phyloP scores from a whole-genome alignment of 2,797 vertebrate species.

The Melanotaenia pygmaea region DNA sequence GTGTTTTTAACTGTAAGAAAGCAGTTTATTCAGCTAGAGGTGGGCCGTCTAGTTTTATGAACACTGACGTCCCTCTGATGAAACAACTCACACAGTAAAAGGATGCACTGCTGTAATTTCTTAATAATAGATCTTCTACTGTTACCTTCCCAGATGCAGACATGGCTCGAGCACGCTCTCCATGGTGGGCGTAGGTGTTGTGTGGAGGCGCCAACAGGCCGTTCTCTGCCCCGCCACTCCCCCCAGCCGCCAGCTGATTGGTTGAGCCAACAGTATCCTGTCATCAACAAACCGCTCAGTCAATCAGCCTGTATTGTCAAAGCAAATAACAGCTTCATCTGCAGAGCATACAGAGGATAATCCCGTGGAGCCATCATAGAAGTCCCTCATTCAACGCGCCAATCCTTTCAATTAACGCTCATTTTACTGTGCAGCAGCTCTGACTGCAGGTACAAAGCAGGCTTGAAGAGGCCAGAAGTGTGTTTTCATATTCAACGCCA shows the following conservation, averaged over 20 bases:
- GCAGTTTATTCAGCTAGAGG: no score
- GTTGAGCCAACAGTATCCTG: slow-evolving; percentile 65
- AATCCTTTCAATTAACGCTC: not conserved
- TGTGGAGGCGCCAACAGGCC: slow-evolving; percentile 74
- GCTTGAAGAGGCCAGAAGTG: not conserved
- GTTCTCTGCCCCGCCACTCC: slow-evolving; percentile 72
- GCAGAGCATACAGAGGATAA: not conserved
- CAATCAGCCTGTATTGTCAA: not conserved
- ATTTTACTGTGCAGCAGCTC: not conserved
- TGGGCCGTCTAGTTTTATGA: no score
- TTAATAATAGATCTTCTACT: not conserved
- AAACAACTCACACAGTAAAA: not conserved
- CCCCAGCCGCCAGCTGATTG: slow-evolving; percentile 58
- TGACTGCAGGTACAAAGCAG: not conserved
- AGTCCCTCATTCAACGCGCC: slow-evolving; percentile 2
- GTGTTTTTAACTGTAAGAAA: no score
- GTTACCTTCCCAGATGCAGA: slow-evolving; percentile 84
- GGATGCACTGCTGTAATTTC: not conserved
- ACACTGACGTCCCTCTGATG: no score
- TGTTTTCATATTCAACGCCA: not conserved
- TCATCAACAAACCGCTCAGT: not conserved
- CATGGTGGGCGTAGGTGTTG: slow-evolving; percentile 68
- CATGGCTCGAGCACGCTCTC: slow-evolving; percentile 80
- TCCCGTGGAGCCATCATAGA: slow-evolving; percentile 7
- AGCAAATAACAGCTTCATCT: not conserved